A percentile compares a stretch with the other conserved stretches of the same genome.
Evolutionary conservation across 2,888 invertebrate species (phyloP).

Genomic region (Napeogenes inachia): DNA sequence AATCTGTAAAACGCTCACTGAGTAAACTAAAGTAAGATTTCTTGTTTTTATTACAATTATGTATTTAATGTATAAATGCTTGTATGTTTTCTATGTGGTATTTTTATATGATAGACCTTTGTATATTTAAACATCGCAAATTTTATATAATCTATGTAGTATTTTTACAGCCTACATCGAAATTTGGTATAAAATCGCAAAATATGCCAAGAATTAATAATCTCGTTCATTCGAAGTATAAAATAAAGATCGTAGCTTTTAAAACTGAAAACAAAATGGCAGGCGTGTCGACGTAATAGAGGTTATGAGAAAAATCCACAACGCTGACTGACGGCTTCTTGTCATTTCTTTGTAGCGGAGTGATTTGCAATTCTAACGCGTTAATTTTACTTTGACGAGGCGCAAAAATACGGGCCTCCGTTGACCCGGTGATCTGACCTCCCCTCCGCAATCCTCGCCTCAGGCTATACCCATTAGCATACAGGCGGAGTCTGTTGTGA

Average conservation of each 20-base stretch:
- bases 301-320: conserved; percentile 70
- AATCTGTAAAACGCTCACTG: conserved; percentile 30
- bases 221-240: conserved; percentile 3
- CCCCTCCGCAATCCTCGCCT: conserved; percentile 40
- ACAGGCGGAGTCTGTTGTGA: conserved; percentile 65
- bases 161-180: background rate
- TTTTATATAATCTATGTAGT: background rate
- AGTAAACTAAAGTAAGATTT: conserved; percentile 21
- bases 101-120: background rate
- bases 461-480: conserved; percentile 66
- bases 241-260: conserved; percentile 13
- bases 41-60: conserved; percentile 25
- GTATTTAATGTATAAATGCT: conserved; percentile 16
- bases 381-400: conserved; percentile 75
- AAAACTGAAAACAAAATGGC: conserved; percentile 18
- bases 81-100: background rate
- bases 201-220: background rate
- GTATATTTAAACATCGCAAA: no score
- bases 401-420: conserved; percentile 61
- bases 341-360: conserved; percentile 68
- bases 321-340: conserved; percentile 51
- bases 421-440: conserved; percentile 35
- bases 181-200: background rate
- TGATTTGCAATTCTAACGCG: conserved; percentile 75
- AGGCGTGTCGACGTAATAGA: conserved; percentile 44